Evolutionary conservation across 2,797 vertebrate genomes (phyloP).

Genomic region (Eurystomus glaucurus): DNA sequence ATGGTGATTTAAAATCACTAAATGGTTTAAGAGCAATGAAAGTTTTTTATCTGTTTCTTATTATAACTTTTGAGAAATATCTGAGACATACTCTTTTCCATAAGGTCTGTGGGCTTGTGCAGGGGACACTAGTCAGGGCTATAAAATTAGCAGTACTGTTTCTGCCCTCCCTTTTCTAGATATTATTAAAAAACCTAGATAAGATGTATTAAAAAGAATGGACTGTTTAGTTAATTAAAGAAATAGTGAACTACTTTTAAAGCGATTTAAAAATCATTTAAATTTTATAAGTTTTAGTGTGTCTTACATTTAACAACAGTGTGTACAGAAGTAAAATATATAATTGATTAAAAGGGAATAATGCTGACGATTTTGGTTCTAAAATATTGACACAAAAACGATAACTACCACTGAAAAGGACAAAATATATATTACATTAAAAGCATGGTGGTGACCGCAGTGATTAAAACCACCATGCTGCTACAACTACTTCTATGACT

Average conservation of each 20-base stretch:
- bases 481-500: background rate
- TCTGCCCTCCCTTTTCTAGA: background rate
- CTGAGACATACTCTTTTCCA: background rate
- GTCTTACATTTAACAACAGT: background rate
- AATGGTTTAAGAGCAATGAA: background rate
- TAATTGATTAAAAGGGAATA: background rate
- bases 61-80: background rate
- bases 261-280: background rate
- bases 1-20: background rate
- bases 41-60: background rate
- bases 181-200: background rate
- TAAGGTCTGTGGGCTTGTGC: background rate
- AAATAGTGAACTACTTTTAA: background rate
- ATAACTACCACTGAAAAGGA: background rate
- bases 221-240: background rate
- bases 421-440: background rate
- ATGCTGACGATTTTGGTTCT: background rate
- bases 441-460: background rate
- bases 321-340: background rate
- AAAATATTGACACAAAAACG: background rate
- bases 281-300: background rate
- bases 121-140: background rate
- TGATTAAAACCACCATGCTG: background rate
- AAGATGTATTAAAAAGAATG: background rate
- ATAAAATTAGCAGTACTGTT: background rate